Evolutionary conservation across 2,113 vertebrate species (phyloP).

Genomic region (Rhinoderma darwinii): DNA sequence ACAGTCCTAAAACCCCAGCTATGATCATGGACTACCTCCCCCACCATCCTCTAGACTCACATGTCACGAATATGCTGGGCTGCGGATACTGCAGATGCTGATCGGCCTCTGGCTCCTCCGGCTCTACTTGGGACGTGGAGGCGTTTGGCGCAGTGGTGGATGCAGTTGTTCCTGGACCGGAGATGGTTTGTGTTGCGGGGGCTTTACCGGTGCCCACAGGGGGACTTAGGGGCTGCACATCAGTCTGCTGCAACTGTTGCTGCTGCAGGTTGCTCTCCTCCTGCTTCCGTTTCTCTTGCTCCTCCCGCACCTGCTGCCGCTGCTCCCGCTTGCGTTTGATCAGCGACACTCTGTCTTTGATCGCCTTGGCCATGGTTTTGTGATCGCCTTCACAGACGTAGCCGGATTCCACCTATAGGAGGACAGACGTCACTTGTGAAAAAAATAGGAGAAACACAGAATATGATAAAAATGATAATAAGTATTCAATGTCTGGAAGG

Average conservation of each 20-base stretch:
- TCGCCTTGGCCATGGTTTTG: constrained; percentile 99
- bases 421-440: neutral
- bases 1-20: neutral
- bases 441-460: no score
- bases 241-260: constrained; percentile 68
- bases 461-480: no score
- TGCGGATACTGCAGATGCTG: constrained; percentile 90
- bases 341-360: constrained; percentile 96
- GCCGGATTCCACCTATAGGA: constrained; percentile 91
- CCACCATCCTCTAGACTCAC: constrained; percentile 74
- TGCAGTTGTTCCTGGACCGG: constrained; percentile 63
- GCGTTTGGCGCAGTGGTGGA: constrained; percentile 65
- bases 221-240: constrained; percentile 73
- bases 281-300: constrained; percentile 89
- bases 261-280: constrained; percentile 80
- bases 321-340: constrained; percentile 94
- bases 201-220: constrained; percentile 61
- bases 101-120: constrained; percentile 88
- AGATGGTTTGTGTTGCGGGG: constrained; percentile 61
- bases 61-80: constrained; percentile 78
- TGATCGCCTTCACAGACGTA: constrained; percentile 98
- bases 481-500: no score
- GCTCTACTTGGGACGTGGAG: constrained; percentile 81
- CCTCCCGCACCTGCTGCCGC: constrained; percentile 89
- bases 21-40: neutral